Evolutionary conservation across 2,888 invertebrate genomes (phyloP).

Genomic region (Drosophila paracracens): DNA sequence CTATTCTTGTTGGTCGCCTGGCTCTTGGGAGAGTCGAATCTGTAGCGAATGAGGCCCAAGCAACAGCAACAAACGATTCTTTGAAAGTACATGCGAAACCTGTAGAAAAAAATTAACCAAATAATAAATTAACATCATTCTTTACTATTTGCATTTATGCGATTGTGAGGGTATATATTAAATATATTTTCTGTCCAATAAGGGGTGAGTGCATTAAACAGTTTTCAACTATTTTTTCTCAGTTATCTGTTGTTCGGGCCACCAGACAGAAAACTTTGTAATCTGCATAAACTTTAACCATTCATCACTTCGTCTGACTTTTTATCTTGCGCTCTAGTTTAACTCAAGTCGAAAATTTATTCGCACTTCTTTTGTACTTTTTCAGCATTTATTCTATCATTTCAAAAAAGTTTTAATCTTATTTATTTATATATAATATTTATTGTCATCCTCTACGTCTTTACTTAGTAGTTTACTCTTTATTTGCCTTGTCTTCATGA

Average conservation of each 20-base stretch:
- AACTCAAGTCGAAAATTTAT: neutral
- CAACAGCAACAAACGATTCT: conserved; percentile 89
- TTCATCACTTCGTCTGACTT: neutral
- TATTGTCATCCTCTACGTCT: no score
- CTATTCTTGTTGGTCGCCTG: conserved; percentile 67
- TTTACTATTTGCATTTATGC: neutral
- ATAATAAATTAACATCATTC: neutral
- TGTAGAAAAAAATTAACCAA: conserved; percentile 68
- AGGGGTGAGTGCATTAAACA: neutral
- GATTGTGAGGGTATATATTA: neutral
- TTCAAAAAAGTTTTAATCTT: neutral
- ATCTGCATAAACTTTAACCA: neutral
- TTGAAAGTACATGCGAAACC: conserved; percentile 90
- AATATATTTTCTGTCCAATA: neutral
- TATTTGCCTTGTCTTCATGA: neutral
- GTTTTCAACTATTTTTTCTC: neutral
- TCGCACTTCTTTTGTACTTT: neutral
- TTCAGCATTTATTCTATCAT: neutral
- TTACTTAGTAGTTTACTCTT: neutral
- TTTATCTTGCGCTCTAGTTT: neutral
- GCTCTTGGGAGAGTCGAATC: conserved; percentile 73
- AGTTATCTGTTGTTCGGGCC: neutral
- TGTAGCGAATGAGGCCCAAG: conserved; percentile 63
- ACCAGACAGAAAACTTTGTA: neutral
- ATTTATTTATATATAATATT: neutral